These are phyloP conservation scores for Cheilosia soror DNA, from an alignment of 2,888 invertebrate genomes.

Conservation along the genomic window DNA sequence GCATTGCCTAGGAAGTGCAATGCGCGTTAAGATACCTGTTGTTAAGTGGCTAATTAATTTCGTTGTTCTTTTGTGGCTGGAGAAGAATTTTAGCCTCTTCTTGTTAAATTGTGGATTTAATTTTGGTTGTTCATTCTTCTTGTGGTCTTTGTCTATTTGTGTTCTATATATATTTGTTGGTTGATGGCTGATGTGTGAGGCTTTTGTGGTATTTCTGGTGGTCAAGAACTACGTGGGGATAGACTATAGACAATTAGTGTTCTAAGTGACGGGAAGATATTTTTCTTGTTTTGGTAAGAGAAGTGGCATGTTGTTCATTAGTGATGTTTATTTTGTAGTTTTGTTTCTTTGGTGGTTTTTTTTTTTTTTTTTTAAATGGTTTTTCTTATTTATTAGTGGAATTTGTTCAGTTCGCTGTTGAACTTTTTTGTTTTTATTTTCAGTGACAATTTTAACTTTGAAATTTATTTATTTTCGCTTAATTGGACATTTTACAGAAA, in stretches of 20 bases:
- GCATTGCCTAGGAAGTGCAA: conserved; percentile 59
- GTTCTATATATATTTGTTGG: neutral
- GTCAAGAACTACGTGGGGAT: neutral
- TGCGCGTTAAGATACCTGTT: conserved; percentile 74
- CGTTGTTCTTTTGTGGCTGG: conserved; percentile 47
- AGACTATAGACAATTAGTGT: neutral
- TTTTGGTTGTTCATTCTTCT: neutral
- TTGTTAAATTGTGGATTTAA: conserved; percentile 25
- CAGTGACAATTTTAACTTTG: neutral
- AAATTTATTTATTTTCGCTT: no score
- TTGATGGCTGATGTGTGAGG: conserved; percentile 9
- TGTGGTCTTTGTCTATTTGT: neutral
- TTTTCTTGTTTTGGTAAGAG: neutral
- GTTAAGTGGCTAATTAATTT: conserved; percentile 75
- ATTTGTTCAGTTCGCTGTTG: neutral
- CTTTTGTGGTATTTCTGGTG: conserved; percentile 1
- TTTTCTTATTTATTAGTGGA: no score
- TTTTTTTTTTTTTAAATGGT: neutral
- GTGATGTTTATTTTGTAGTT: neutral
- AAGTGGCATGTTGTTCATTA: neutral
- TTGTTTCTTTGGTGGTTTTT: neutral
- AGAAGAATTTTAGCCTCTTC: conserved; percentile 35
- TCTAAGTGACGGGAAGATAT: conserved; percentile 2
- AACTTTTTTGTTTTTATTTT: neutral
- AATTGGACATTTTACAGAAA: neutral